These are phyloP conservation scores for Ceratoteleas bidentatus DNA, from an alignment of 1,140 invertebrate species.

Conservation along the genomic window DNA sequence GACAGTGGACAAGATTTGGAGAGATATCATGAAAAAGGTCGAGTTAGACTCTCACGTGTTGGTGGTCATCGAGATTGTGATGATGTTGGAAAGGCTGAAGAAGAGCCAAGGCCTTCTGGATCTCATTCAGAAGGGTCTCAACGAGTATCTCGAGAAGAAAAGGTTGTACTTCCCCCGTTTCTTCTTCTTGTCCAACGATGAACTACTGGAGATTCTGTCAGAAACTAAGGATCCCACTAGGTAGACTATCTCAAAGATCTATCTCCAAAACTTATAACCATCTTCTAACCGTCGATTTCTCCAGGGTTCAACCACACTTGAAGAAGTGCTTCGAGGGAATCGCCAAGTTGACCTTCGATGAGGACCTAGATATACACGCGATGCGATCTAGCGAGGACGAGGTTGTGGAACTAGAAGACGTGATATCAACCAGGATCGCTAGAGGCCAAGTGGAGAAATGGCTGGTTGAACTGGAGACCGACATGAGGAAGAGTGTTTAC, in stretches of 20 bases:
- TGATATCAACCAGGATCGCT: constrained; percentile 92
- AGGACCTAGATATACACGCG: constrained; percentile 92
- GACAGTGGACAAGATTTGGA: constrained; percentile 96
- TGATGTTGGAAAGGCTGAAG: constrained; percentile 94
- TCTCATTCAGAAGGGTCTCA: constrained; percentile 95
- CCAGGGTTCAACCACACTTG: constrained; percentile 94
- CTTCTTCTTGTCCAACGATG: constrained; percentile 99
- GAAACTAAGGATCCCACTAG: constrained; percentile 98
- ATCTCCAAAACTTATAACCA: too few species aligned
- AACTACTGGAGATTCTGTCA: constrained; percentile 96
- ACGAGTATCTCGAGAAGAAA: constrained; percentile 98
- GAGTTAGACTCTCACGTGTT: constrained; percentile 89
- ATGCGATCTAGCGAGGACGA: constrained; percentile 96
- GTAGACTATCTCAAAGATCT: constrained; percentile 79
- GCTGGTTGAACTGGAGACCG: constrained; percentile 92
- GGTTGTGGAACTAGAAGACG: constrained; percentile 87
- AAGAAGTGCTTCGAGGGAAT: constrained; percentile 98
- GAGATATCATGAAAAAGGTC: constrained; percentile 96
- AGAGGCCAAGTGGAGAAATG: constrained; percentile 98
- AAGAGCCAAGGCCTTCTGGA: constrained; percentile 93
- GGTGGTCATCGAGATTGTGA: constrained; percentile 92
- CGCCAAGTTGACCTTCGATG: constrained; percentile 91
- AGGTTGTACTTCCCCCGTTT: constrained; percentile 96
- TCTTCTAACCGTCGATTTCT: constrained; percentile 9
- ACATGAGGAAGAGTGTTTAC: constrained; percentile 94